Evolutionary conservation across 2,888 invertebrate species (phyloP), one percentile per base, ranked within the genome.

Genomic region (Netelia fuscicornis): DNA sequence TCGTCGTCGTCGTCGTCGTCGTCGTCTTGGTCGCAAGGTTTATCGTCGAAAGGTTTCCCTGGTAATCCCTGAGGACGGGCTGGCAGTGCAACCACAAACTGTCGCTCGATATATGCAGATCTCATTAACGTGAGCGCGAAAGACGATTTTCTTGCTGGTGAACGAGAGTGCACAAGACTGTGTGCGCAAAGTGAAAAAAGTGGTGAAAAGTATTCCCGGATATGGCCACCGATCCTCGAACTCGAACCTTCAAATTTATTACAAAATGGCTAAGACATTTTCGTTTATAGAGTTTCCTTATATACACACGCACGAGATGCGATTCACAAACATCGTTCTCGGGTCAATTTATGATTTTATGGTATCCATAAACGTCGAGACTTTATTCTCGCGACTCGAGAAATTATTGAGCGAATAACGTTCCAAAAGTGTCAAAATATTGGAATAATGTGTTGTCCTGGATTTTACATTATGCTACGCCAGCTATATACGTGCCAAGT

Each of bases 1-100:
- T 62, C 68, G 68, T 68, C 67, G 81, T 81, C 67, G 81, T 81
- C 80, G 54, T 58, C 72, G 65, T 67, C 80, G 70, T 76, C 83
- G 54, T 71, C 76, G 68, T 70, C 65, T 74, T 74, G 64, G 70
- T 81, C 52, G 64, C n/a, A 65, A 77, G 86, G 79, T 85, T 86
- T 85, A 87, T 83, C 83, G 81, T 86, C 86, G 75, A 87, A 86
- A 85, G 87, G 86, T 85, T 87, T 87, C 86, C 54, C 84, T 82
- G 56, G 87, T 87, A 87, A 87, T 87, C 87, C 85, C 85, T 56
- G 67, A 85, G 84, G 84, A 85, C 75, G 84, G 84, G 84, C 52
- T 60, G 72, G 67, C 68, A 56, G 44, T 37, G 68, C 76, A 52
- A 80, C 85, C 85, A 72, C 86, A 84, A 83, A 82, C 82, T 72